These are phyloP conservation scores for Leptopilina boulardi DNA, from an alignment of 1,140 invertebrate species.

Conservation along the genomic window DNA sequence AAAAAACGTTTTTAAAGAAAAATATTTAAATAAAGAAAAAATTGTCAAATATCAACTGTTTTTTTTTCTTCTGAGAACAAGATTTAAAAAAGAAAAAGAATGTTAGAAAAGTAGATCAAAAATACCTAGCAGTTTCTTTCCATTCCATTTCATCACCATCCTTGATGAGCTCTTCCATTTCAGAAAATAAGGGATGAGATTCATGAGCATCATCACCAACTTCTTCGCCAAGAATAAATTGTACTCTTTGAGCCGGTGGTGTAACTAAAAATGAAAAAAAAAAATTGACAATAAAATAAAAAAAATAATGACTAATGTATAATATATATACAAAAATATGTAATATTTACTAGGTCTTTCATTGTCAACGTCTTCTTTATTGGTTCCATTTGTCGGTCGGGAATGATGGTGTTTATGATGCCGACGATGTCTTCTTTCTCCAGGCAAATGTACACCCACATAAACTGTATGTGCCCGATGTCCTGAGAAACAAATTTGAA, in stretches of 20 bases:
- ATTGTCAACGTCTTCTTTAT: constrained; percentile 75
- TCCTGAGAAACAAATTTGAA: constrained; percentile 77
- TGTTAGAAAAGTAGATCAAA: too few species aligned
- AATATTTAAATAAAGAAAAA: too few species aligned
- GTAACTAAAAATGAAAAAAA: constrained; percentile 83
- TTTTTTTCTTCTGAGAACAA: too few species aligned
- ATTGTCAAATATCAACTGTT: too few species aligned
- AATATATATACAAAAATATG: background rate
- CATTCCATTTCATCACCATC: constrained; percentile 94
- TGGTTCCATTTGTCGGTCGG: constrained; percentile 65
- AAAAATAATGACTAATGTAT: background rate
- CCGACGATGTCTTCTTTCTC: constrained; percentile 84
- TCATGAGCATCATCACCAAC: constrained; percentile 89
- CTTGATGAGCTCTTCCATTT: constrained; percentile 94
- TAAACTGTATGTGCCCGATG: constrained; percentile 92
- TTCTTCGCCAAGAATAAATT: constrained; percentile 97
- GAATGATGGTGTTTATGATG: constrained; percentile 87
- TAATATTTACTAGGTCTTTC: constrained; percentile 80
- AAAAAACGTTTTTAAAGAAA: too few species aligned
- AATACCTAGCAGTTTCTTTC: constrained; percentile 95
- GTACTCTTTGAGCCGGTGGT: constrained; percentile 92
- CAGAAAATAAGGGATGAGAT: constrained; percentile 93
- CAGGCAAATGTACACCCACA: constrained; percentile 90
- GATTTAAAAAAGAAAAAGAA: too few species aligned
- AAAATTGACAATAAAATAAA: background rate